A percentile compares a stretch with the other conserved stretches of the same genome.
Evolutionary conservation across 2,888 invertebrate species (phyloP).

Genomic region (Euplexia lucipara): DNA sequence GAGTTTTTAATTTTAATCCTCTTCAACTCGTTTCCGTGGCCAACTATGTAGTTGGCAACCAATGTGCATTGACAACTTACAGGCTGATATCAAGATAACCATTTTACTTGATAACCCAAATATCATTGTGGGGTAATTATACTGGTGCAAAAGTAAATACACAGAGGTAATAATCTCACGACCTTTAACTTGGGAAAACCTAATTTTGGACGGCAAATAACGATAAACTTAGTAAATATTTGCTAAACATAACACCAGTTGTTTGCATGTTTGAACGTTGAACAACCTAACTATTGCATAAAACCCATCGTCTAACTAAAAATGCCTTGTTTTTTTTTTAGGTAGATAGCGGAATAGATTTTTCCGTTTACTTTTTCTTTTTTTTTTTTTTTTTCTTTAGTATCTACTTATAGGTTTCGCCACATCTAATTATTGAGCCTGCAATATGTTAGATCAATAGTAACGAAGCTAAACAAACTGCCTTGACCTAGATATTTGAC

Average conservation of each 20-base stretch:
- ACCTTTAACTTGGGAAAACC: constrained; percentile 20
- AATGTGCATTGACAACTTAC: too few relatives aligned
- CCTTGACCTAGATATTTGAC: not conserved
- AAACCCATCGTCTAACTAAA: not conserved
- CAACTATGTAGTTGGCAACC: too few relatives aligned
- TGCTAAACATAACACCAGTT: not conserved
- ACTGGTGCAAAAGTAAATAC: not conserved
- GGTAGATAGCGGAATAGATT: not conserved
- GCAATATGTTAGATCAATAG: constrained; percentile 2
- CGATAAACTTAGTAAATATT: constrained; percentile 24
- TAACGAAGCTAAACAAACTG: constrained; percentile 1
- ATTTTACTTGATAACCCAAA: not conserved
- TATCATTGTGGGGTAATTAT: not conserved
- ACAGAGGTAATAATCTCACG: not conserved
- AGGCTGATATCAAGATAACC: not conserved
- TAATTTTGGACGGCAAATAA: constrained; percentile 7
- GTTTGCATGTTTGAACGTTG: constrained; percentile 17
- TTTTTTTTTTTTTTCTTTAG: too few relatives aligned
- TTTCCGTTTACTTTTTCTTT: too few relatives aligned
- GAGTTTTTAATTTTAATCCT: too few relatives aligned
- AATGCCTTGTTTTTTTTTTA: not conserved
- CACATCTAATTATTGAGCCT: not conserved
- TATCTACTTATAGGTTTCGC: too few relatives aligned
- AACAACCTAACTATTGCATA: not conserved
- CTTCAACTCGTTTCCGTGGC: too few relatives aligned